Percentiles rank a stretch among this genome's conserved stretches.
These are phyloP conservation scores for Caenorhabditis sulstoni DNA, from an alignment of 2,888 invertebrate species.

Conservation along the genomic window DNA sequence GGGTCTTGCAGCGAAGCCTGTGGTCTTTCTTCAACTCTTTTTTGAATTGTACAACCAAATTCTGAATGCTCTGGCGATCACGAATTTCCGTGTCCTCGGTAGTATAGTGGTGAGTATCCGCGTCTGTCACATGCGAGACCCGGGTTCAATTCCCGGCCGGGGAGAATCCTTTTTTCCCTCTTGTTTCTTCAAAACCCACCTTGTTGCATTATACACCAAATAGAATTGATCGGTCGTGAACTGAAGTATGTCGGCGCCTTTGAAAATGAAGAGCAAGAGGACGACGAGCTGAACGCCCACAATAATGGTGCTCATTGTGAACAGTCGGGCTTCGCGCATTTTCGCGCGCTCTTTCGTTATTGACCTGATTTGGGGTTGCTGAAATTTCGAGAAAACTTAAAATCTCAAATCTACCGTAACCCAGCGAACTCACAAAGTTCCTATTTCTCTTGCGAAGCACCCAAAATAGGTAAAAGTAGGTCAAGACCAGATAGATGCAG, in stretches of 20 bases:
- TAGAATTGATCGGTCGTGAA: constrained; percentile 49
- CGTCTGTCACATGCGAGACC: constrained; percentile 73
- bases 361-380: neutral
- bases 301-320: constrained; percentile 54
- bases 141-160: constrained; percentile 73
- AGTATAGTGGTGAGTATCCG: constrained; percentile 72
- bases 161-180: constrained; percentile 39
- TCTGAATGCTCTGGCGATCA: neutral
- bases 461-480: constrained; percentile 48
- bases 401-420: neutral
- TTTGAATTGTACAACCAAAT: too few species aligned
- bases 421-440: constrained; percentile 7
- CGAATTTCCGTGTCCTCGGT: constrained; percentile 58
- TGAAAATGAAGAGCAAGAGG: constrained; percentile 31
- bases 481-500: constrained; percentile 19
- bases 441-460: constrained; percentile 24
- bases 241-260: constrained; percentile 27
- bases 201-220: constrained; percentile 43
- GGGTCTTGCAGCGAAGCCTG: too few species aligned
- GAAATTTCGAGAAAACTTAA: neutral
- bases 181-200: neutral
- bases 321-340: constrained; percentile 41
- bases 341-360: constrained; percentile 19
- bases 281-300: constrained; percentile 48
- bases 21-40: neutral